Percentiles rank a stretch among this genome's conserved stretches.
Evolutionary conservation across 2,888 invertebrate species (phyloP).

Genomic region (Cephus pulcher): DNA sequence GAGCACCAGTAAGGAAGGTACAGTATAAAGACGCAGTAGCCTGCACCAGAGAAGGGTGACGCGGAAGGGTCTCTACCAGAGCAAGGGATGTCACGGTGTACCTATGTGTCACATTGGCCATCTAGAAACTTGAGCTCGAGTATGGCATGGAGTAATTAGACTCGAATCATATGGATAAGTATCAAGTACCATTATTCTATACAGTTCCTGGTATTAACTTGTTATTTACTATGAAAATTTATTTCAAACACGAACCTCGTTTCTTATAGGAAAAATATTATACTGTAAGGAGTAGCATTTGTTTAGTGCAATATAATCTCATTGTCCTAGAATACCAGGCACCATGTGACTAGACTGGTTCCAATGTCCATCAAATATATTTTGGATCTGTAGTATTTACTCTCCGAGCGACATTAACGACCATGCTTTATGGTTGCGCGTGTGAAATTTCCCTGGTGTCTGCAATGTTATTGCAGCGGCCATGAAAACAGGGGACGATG

Average conservation of each 20-base stretch:
- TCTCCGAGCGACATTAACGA: neutral
- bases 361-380: neutral
- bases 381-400: neutral
- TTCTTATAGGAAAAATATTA: neutral
- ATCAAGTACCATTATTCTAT: neutral
- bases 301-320: neutral
- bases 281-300: neutral
- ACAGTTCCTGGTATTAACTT: neutral
- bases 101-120: neutral
- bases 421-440: neutral
- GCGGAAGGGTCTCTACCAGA: neutral
- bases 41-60: neutral
- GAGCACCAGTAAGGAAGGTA: neutral
- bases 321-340: neutral
- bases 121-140: neutral
- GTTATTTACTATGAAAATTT: neutral
- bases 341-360: neutral
- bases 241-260: neutral
- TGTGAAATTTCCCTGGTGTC: neutral
- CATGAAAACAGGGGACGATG: neutral
- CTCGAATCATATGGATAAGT: neutral
- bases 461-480: constrained; percentile 20
- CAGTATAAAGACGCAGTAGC: neutral
- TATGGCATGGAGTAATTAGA: neutral
- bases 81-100: neutral